phyloP scores from a whole-genome alignment of 2,797 vertebrate species.

The Sebastes glaucus region DNA sequence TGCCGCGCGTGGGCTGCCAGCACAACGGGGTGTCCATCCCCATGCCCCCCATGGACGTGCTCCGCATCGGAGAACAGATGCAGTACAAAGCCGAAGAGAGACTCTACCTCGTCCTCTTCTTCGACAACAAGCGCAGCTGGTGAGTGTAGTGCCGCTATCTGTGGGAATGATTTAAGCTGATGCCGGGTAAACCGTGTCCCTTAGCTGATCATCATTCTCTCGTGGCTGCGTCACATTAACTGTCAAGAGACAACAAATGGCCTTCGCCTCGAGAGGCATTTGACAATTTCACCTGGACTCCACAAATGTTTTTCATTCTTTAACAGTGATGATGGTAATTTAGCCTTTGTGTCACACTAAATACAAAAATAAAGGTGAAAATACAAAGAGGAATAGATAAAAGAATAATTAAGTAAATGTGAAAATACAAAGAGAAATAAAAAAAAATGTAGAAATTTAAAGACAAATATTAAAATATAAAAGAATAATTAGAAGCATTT shows the following conservation, averaged over 20 bases:
- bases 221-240: slow-evolving; percentile 16
- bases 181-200: slow-evolving; percentile 41
- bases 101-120: slow-evolving; percentile 96
- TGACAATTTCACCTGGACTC: slow-evolving; percentile 15
- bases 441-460: no score
- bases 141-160: slow-evolving; percentile 73
- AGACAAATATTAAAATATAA: no score
- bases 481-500: no score
- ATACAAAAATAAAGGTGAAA: no score
- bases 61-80: slow-evolving; percentile 97
- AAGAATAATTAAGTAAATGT: no score
- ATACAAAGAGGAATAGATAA: no score
- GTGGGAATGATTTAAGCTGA: slow-evolving; percentile 31
- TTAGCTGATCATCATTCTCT: slow-evolving; percentile 55
- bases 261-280: slow-evolving; percentile 1
- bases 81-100: slow-evolving; percentile 96
- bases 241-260: slow-evolving; percentile 28
- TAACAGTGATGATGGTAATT: not conserved
- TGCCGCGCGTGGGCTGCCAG: slow-evolving; percentile 95
- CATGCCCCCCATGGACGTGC: slow-evolving; percentile 93
- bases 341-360: not conserved
- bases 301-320: not conserved
- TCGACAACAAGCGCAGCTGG: slow-evolving; percentile 99
- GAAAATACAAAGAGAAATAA: no score
- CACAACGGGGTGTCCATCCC: slow-evolving; percentile 98